Evolutionary conservation across 2,797 vertebrate species (phyloP), one percentile per base, ranked within the genome.

Genomic region (Parambassis ranga): DNA sequence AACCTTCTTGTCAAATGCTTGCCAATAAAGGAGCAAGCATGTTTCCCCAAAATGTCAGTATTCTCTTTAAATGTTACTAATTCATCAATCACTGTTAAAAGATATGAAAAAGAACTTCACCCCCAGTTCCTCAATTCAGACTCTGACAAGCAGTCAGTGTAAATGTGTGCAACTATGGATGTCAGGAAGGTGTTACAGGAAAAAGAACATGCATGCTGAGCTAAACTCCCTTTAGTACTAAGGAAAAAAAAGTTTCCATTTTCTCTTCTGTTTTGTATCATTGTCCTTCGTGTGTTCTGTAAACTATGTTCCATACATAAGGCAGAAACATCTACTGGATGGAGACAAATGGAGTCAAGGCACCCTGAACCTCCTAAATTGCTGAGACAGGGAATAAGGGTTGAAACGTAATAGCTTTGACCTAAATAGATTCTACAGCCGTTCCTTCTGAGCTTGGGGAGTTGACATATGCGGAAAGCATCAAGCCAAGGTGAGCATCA

Each of bases 391-490:
- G 74, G 77, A 85, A 81, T 84, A 81, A 64, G 77, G 15, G 26
- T 56, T 72, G 83, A 89, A 87, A 85, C 37, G 39, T 74, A 83
- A 87, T 86, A 75, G 65, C 69, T 72, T 57, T 89, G 88, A 89
- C 88, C 88, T 68, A 84, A 90, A 90, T 91, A 87, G 88, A 84
- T 89, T 90, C 88, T 65, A 84, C 88, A 90, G 90, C 71, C 71
- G 43, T 62, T 81, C 53, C 48, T 32, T 74, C 55, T 56, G 18
- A 44, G 33, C 71, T 58, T 23, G 62, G 75, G 74, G 67, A 86
- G 72, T 70, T n/a, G 14, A 71, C 84, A 88, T 73, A 57, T 87
- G 87, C 33, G 20, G 48, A 89, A 87, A 63, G 31, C 81, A 89
- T 90, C 59, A 84, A 64, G 73, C 15, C 42, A 66, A 84, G 80